Conservation (phyloP, 2,888 invertebrate genomes). For the Drosophila anomalipes region DNA sequence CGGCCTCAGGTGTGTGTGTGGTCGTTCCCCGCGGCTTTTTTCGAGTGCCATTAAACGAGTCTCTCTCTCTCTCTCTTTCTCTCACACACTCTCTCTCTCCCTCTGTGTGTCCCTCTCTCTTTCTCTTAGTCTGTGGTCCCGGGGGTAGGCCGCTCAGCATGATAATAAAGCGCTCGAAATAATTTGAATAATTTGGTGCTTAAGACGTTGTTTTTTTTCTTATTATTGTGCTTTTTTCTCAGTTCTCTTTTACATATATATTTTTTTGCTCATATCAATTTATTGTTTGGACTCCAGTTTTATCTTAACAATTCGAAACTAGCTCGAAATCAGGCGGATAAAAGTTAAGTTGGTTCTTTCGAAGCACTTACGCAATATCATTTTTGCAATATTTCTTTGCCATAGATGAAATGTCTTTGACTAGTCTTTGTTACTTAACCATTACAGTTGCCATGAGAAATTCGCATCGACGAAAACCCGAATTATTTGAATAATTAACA, state of each 20-base stretch:
- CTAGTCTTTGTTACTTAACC: not conserved
- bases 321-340: not conserved
- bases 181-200: conserved; percentile 66
- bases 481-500: not conserved
- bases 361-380: not conserved
- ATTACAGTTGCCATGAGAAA: not conserved
- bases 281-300: not conserved
- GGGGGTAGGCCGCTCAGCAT: conserved; percentile 63
- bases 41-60: conserved; percentile 72
- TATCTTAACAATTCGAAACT: conserved; percentile 3
- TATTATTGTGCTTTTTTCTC: conserved; percentile 3
- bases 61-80: not conserved
- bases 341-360: not conserved
- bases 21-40: conserved; percentile 65
- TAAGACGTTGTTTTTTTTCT: conserved; percentile 6
- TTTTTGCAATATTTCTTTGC: not conserved
- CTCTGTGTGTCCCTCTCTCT: not conserved
- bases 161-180: conserved; percentile 72
- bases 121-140: conserved; percentile 11
- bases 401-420: not conserved
- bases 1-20: conserved; percentile 55
- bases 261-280: conserved; percentile 23
- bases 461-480: not conserved
- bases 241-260: not conserved
- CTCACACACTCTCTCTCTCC: not conserved